phyloP scores from a whole-genome alignment of 2,888 invertebrate genomes.

The Carpatolechia fugitivella region DNA sequence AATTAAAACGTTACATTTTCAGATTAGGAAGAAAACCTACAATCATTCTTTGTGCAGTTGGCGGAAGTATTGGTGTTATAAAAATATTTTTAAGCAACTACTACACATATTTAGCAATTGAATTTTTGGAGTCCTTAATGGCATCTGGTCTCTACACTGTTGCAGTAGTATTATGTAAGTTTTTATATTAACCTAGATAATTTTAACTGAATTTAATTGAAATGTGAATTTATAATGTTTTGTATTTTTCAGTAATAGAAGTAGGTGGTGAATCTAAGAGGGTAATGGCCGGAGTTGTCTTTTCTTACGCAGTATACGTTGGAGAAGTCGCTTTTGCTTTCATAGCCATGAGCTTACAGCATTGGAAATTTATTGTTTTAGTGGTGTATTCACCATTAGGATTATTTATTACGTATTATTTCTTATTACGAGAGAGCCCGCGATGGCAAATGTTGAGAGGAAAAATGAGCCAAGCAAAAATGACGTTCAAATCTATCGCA shows the following conservation, averaged over 20 bases:
- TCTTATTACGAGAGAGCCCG: constrained; percentile 53
- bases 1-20: constrained; percentile 24
- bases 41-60: constrained; percentile 51
- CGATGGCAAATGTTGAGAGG: constrained; percentile 62
- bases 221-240: no score
- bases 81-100: constrained; percentile 55
- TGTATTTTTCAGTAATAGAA: constrained; percentile 65
- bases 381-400: constrained; percentile 50
- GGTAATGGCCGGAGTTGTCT: constrained; percentile 55
- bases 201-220: no score
- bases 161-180: constrained; percentile 58
- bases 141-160: constrained; percentile 62
- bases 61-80: constrained; percentile 49
- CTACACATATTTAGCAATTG: constrained; percentile 47
- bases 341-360: constrained; percentile 51
- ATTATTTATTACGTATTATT: constrained; percentile 43
- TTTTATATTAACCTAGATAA: no score
- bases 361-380: constrained; percentile 57
- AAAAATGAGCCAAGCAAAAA: constrained; percentile 47
- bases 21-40: constrained; percentile 64
- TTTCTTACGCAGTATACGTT: constrained; percentile 56
- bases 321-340: constrained; percentile 60
- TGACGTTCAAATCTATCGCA: constrained; percentile 43
- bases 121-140: constrained; percentile 58
- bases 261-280: constrained; percentile 59